phyloP scores from a whole-genome alignment of 2,113 vertebrate species.

The Sialia sialis region DNA sequence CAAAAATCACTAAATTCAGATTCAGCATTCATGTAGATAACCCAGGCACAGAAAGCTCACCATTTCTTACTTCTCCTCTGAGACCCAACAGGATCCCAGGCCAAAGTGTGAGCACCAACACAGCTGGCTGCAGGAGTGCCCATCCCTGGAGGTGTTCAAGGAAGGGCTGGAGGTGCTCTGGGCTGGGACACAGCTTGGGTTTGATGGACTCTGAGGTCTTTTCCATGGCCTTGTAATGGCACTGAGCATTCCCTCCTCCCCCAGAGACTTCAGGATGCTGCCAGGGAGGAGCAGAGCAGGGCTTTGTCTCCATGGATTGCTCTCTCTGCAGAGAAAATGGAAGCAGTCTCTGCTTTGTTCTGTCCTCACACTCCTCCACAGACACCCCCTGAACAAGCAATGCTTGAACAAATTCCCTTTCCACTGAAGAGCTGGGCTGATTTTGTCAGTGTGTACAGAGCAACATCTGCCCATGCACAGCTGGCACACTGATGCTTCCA shows the following conservation, averaged over 20 bases:
- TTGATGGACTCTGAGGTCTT: not conserved
- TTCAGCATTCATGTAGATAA: not conserved
- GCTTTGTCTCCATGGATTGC: not conserved
- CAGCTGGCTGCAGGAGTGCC: not conserved
- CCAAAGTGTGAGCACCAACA: not conserved
- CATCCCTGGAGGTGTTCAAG: not conserved
- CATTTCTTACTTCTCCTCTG: not conserved
- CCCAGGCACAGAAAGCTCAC: not conserved
- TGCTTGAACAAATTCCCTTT: not conserved
- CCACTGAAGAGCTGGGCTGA: not conserved
- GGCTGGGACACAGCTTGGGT: not conserved
- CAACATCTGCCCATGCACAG: conserved; percentile 60
- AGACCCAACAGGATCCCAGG: not conserved
- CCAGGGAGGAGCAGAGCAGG: not conserved
- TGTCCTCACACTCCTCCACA: not conserved
- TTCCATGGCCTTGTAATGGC: not conserved
- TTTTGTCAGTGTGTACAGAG: not conserved
- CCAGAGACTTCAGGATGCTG: not conserved
- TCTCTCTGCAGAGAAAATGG: not conserved
- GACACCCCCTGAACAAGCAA: not conserved
- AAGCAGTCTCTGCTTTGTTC: conserved; percentile 26
- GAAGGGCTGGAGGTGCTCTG: not conserved
- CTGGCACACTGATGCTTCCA: not conserved
- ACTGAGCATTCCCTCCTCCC: not conserved
- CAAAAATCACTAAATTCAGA: not conserved